Evolutionary conservation across 2,888 invertebrate genomes (phyloP), one percentile per base, ranked within the genome.

Genomic region (Macrophya alboannulata): DNA sequence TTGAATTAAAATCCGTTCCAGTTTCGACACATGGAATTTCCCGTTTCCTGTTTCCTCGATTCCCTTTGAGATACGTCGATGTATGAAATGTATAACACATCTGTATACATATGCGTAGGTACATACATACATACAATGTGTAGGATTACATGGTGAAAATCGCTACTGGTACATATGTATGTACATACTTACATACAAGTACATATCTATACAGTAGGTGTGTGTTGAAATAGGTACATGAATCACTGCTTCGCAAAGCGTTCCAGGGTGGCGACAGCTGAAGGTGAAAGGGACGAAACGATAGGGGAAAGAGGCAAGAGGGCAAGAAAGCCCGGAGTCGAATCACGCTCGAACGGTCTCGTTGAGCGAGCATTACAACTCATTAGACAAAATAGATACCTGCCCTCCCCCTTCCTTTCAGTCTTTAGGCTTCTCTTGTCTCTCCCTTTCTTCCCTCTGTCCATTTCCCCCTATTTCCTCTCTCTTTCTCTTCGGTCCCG

Each of bases 311-410:
- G 77, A 55, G 55, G 55, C 77, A 77, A 77, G 77, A 48, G 77
- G 77, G 77, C 77, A 86, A 86, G 86, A 72, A 45, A 84, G 77
- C 37, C 84, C 74, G 65, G 76, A 85, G 86, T 87, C 85, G 84
- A 87, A 81, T 87, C 86, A 88, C 87, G 87, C 86, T 88, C 86
- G 86, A 88, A 86, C 62, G 86, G 84, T 85, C 86, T 86, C 86
- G 87, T 86, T 85, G 87, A 87, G 85, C 85, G 85, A 72, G 86
- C 87, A 88, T 89, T 87, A 88, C 89, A 87, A 88, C 87, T 88
- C 89, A 89, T 89, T 89, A 89, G 84, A 88, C 87, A 89, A 89
- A 89, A 88, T 86, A 87, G 88, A 86, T 87, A 84, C 77, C 77
- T 77, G 31, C 51, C 51, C 48, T 15, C 72, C 55, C 51, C 77